Conservation (phyloP, 2,113 vertebrate species). For the Arenaria interpres region DNA sequence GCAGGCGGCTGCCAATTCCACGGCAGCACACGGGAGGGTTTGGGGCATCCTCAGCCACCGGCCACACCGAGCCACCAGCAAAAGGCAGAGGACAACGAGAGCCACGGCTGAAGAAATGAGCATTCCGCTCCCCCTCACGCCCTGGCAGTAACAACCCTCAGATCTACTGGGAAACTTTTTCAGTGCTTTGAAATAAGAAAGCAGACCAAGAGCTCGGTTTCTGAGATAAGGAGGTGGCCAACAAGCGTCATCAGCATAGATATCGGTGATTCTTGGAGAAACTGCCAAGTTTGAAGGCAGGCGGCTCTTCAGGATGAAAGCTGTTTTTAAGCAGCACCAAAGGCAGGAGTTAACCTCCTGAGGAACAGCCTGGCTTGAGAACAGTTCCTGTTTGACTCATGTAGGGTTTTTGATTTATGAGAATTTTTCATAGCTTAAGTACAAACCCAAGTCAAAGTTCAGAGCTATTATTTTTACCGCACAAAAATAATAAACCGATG, state of each 20-base stretch:
- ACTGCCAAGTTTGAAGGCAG: neutral
- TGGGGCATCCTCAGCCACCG: neutral
- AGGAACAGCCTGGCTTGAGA: neutral
- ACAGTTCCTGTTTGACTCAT: neutral
- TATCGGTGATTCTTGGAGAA: neutral
- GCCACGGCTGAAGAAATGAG: neutral
- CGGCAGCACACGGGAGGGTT: accelerated
- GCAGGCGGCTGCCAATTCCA: accelerated
- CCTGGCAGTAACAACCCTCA: neutral
- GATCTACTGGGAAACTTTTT: neutral
- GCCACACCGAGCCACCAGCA: accelerated
- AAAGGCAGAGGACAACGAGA: neutral
- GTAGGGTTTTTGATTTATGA: neutral
- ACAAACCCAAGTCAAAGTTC: constrained; percentile 4
- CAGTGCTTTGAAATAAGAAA: neutral
- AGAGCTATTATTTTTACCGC: neutral
- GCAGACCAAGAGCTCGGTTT: neutral
- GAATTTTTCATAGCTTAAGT: neutral
- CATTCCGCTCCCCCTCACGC: accelerated
- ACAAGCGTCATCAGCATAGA: neutral
- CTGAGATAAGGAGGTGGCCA: neutral
- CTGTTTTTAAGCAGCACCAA: neutral
- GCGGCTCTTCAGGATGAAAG: neutral
- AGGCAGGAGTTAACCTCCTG: neutral
- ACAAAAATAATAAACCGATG: neutral